Percentiles rank a stretch among this genome's conserved stretches.
phyloP scores from a whole-genome alignment of 2,888 invertebrate species.

The Volucella inflata region DNA sequence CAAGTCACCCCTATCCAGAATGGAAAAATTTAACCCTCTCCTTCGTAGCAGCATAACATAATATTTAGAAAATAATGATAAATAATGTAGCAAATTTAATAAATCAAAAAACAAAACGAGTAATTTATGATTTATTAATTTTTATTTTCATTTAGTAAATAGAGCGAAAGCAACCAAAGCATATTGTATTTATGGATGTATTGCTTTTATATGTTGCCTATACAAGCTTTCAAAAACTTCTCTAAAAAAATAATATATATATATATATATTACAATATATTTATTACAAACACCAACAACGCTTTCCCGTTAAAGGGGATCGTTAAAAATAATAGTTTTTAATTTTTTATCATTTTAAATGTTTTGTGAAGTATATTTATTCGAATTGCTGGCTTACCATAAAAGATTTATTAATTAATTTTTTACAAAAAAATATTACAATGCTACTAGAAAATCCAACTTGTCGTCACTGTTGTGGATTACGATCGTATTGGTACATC shows the following conservation, averaged over 20 bases:
- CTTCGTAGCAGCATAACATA: slow-evolving; percentile 44
- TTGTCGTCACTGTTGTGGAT: slow-evolving; percentile 99
- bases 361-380: slow-evolving; percentile 34
- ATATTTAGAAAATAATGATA: slow-evolving; percentile 49
- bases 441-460: slow-evolving; percentile 95
- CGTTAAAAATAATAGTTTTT: slow-evolving; percentile 27
- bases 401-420: slow-evolving; percentile 51
- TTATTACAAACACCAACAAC: slow-evolving; percentile 32
- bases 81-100: slow-evolving; percentile 53
- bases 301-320: slow-evolving; percentile 19
- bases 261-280: not conserved
- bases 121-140: slow-evolving; percentile 3
- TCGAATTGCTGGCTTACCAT: slow-evolving; percentile 21
- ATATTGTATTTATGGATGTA: slow-evolving; percentile 47
- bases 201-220: slow-evolving; percentile 67
- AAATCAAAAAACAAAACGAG: slow-evolving; percentile 7
- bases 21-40: not conserved
- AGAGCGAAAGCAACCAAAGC: slow-evolving; percentile 43
- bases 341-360: slow-evolving; percentile 26
- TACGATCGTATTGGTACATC: slow-evolving; percentile 99
- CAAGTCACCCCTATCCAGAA: slow-evolving; percentile 30
- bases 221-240: slow-evolving; percentile 38
- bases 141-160: slow-evolving; percentile 38
- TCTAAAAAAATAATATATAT: slow-evolving; percentile 22
- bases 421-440: slow-evolving; percentile 39